These are phyloP conservation scores for Pseudomugil gertrudae DNA, from an alignment of 2,797 vertebrate genomes.

Conservation along the genomic window DNA sequence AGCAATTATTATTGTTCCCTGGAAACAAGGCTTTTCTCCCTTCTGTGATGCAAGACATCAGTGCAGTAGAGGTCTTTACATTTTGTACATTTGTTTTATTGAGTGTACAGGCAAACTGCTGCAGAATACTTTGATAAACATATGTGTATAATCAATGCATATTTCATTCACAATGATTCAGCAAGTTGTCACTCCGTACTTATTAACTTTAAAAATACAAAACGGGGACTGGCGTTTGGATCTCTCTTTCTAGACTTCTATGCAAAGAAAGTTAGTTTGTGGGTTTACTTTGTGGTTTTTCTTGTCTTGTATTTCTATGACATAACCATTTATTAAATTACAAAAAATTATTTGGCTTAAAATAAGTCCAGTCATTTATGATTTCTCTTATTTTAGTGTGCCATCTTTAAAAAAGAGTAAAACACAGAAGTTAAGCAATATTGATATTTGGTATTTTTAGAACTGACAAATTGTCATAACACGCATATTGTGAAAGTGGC, in stretches of 20 bases:
- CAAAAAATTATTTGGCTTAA: not conserved
- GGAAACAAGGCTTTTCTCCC: constrained; percentile 52
- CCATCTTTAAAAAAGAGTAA: too few species aligned
- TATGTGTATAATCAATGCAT: constrained; percentile 47
- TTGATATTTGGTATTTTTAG: too few species aligned
- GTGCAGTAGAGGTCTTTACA: constrained; percentile 41
- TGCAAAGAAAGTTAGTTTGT: not conserved
- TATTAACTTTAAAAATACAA: constrained; percentile 38
- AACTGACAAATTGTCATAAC: too few species aligned
- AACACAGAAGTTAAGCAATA: too few species aligned
- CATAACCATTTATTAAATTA: not conserved
- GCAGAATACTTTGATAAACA: constrained; percentile 24
- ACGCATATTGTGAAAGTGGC: too few species aligned
- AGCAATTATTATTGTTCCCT: constrained; percentile 68
- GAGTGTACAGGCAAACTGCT: constrained; percentile 18
- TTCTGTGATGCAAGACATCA: constrained; percentile 45
- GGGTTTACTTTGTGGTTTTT: not conserved
- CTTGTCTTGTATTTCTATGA: not conserved
- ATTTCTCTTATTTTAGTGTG: not conserved
- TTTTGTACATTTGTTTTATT: constrained; percentile 29
- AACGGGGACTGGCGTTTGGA: not conserved
- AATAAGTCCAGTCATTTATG: not conserved
- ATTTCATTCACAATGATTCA: constrained; percentile 33
- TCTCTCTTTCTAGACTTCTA: not conserved
- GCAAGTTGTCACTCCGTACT: constrained; percentile 26